Evolutionary conservation across 1,140 invertebrate species (phyloP), one percentile per base, ranked within the genome.

Genomic region (Euwallacea similis): DNA sequence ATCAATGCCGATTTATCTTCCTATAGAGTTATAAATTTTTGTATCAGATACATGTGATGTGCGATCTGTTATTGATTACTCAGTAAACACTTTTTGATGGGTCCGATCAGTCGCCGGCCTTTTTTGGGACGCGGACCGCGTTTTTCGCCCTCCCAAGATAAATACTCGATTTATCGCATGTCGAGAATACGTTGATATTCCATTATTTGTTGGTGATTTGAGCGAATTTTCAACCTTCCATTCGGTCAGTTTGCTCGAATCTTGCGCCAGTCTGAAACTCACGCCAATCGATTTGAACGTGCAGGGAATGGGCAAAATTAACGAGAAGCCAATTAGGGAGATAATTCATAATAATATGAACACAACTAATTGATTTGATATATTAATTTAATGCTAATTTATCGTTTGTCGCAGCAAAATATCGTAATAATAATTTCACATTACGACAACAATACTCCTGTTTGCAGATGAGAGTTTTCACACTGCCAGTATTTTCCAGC

Each of bases 41-140:
- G 13, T 10, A 50, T 50, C 46, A 50, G 46, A 11, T 50, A 50
- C 46, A 50, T 50, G 46, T 50, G 46, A 50, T 13, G 46, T 11
- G 46, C 9, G 13, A 50, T 11, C 46, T 50, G 46, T 50, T 50
- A 50, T 50, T 13, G 46, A 50, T 50, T 50, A 13, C 13, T 50
- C 46, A 50, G 46, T 50, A 50, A 50, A 50, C 46, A 50, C 46
- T 50, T 50, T 50, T 50, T 50, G 46, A 50, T 50, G 46, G 13
- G 46, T 13, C 46, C 46, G 46, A 50, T 50, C 46, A 50, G 46
- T 50, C 13, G 9, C 46, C 13, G 46, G 46, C 46, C 9, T 50
- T 50, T 50, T 50, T 33, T 50, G 13, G 46, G 9, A 13, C 13
- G 46, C 46, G 46, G 46, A 10, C 9, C 46, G 46, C 9, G 13